Conservation (phyloP, 2,113 vertebrate genomes). For the Caretta caretta region DNA sequence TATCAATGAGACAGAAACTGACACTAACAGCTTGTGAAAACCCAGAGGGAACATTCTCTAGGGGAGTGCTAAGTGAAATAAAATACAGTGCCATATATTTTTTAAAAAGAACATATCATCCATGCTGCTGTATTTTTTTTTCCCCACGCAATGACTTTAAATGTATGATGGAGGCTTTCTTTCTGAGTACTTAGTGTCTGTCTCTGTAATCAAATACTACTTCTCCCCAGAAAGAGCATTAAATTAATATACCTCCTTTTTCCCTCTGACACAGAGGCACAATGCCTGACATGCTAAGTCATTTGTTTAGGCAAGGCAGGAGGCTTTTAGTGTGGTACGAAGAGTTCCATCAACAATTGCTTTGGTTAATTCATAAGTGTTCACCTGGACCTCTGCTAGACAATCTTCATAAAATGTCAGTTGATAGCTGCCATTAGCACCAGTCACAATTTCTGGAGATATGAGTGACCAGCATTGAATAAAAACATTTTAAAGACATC, state of each 20-base stretch:
- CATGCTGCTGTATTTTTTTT: neutral
- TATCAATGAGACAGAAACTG: neutral
- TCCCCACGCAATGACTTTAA: neutral
- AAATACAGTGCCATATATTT: neutral
- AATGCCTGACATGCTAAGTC: neutral
- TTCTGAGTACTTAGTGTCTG: neutral
- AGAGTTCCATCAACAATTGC: neutral
- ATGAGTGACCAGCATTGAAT: conserved; percentile 61
- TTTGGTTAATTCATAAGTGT: neutral
- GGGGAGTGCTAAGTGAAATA: neutral
- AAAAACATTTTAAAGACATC: conserved; percentile 57
- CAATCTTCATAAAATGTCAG: conserved; percentile 36
- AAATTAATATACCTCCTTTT: neutral
- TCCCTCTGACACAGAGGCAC: neutral
- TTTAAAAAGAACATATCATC: neutral
- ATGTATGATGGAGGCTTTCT: neutral
- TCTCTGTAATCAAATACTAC: neutral
- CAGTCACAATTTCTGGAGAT: conserved; percentile 30
- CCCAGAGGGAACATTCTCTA: neutral
- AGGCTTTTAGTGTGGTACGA: neutral
- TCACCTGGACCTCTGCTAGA: neutral
- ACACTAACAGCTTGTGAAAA: neutral
- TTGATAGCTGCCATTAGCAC: conserved; percentile 25
- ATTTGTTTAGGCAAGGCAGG: neutral
- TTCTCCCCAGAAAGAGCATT: neutral